Percentiles rank a stretch among this genome's conserved stretches.
phyloP scores from a whole-genome alignment of 2,888 invertebrate genomes.

The Agrochola lota region DNA sequence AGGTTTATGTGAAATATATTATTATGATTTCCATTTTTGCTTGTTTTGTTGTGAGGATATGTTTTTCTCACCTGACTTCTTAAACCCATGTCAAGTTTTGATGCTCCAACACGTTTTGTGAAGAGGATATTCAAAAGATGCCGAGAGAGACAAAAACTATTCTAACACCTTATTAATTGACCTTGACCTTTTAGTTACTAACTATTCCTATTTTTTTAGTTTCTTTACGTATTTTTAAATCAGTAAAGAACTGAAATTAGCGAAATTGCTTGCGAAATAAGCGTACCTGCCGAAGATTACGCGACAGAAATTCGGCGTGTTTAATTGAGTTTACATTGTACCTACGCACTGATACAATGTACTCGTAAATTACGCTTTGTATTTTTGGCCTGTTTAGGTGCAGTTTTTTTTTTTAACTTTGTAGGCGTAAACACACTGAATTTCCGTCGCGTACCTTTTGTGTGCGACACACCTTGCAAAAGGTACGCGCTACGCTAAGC shows the following conservation, averaged over 20 bases:
- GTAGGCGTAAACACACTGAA: too few relatives aligned
- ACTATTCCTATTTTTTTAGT: background rate
- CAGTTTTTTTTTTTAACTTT: background rate
- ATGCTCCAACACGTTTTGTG: background rate
- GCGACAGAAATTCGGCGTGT: background rate
- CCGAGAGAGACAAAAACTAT: slow-evolving; percentile 30
- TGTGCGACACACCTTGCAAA: too few relatives aligned
- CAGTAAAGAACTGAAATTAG: too few relatives aligned
- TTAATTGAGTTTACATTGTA: too few relatives aligned
- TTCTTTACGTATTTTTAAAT: background rate
- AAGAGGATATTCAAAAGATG: slow-evolving; percentile 31
- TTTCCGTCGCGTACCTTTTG: background rate
- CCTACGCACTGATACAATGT: background rate
- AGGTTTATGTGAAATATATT: too few relatives aligned
- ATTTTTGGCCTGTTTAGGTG: background rate
- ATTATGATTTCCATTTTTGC: too few relatives aligned
- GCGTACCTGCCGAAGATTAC: background rate
- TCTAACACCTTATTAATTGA: slow-evolving; percentile 5
- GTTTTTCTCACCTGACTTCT: background rate
- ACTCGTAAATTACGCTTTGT: background rate
- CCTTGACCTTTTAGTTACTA: slow-evolving; percentile 3
- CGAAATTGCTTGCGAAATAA: background rate
- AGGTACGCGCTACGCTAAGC: background rate
- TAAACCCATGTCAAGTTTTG: background rate
- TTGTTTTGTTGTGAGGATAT: background rate